These are phyloP conservation scores for Microctonus brassicae DNA, from an alignment of 2,888 invertebrate species.

Conservation along the genomic window DNA sequence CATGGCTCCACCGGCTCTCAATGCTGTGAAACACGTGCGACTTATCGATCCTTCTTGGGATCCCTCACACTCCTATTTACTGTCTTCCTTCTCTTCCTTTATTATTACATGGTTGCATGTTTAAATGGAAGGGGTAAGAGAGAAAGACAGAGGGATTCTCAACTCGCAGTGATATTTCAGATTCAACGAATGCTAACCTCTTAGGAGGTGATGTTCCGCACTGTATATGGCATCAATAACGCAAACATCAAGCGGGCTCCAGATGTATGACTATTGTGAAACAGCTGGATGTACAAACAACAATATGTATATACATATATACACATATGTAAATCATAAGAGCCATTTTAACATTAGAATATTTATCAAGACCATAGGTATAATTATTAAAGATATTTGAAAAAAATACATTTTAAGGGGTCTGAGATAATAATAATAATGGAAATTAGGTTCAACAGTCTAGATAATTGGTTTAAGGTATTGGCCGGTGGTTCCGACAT, in stretches of 20 bases:
- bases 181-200: slow-evolving; percentile 9
- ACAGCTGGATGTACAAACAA: slow-evolving; percentile 32
- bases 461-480: slow-evolving; percentile 62
- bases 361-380: background rate
- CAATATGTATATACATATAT: background rate
- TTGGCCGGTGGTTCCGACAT: slow-evolving; percentile 62
- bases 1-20: slow-evolving; percentile 66
- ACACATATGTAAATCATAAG: slow-evolving; percentile 43
- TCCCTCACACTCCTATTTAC: slow-evolving; percentile 1
- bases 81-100: background rate
- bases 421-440: background rate
- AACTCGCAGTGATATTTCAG: background rate
- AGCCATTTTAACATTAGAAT: background rate
- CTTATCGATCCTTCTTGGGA: slow-evolving; percentile 57
- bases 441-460: slow-evolving; percentile 48
- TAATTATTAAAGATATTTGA: too few relatives aligned
- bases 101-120: background rate
- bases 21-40: slow-evolving; percentile 58
- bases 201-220: slow-evolving; percentile 2
- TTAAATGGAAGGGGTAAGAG: background rate
- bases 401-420: background rate
- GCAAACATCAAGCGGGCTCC: background rate
- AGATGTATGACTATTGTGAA: slow-evolving; percentile 23
- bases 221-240: background rate
- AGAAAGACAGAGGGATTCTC: background rate